Base-by-base conservation (phyloP, 2,888 invertebrate genomes). In the Lysandra bellargus region DNA sequence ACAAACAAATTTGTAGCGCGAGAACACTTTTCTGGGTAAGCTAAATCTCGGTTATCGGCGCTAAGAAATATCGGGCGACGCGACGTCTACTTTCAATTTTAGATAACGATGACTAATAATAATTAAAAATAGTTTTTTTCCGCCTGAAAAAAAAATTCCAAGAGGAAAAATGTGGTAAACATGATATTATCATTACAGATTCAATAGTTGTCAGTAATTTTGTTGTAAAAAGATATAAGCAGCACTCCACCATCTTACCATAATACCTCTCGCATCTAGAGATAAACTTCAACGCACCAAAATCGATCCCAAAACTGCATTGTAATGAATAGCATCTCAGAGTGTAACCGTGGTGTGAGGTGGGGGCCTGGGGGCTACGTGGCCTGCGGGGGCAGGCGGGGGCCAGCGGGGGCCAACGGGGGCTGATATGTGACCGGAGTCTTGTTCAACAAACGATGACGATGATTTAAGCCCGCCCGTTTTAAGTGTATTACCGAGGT, bases 391-490 rank as follows among this genome's bases (percentile, higher is more conserved):
- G 33, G 4, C 93, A 91, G 91, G 88, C 83, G 84, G 82, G 84
- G 84, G 78, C 81, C 61, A 79, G 80, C 77, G 81, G 85, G 84
- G 83, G 87, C 87, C 90, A 89, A 89, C 91, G 89, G 88, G 88
- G 87, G 85, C 91, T 94, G 94, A 94, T 94, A 94, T 94, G 94
- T 94, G 94, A 94, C 94, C 93, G 91, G 93, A 93, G 93, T 94
- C 94, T 94, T 94, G 94, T 93, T 94, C 94, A 94, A 94, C 94
- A 94, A 94, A 94, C 94, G 94, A 92, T 94, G 94, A 94, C 94
- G 94, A 94, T 94, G 94, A 94, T 94, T 94, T 94, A 94, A 92
- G 94, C 94, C 90, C 89, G 89, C 90, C 88, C 93, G 93, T 93
- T 94, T 94, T 94, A 94, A 94, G 93, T 94, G 94, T 93, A 94